Base-by-base conservation (phyloP, 2,797 vertebrate species). In the Gadopsis marmoratus region DNA sequence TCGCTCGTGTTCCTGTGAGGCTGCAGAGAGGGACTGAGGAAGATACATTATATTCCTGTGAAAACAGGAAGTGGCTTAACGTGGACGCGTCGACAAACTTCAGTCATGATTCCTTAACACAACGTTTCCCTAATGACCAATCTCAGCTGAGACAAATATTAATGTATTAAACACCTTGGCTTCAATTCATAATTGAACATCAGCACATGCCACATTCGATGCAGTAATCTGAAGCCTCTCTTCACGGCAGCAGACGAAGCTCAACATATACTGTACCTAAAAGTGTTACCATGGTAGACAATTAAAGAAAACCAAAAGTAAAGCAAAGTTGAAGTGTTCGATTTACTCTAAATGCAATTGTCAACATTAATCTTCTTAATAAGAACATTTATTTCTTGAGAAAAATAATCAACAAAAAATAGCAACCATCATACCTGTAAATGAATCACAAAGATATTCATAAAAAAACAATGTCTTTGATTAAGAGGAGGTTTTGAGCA, bases 1-100 rank as follows among this genome's bases (percentile, higher is more conserved):
- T 78, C 48, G 4, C 29, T 43, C 10, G 0, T 65, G 79, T 79
- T 81, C 76, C 74, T 74, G 70, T 41, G 81, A 82, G 71, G 59
- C 58, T 29, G 64, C 45, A 4, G 29, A 31, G 29, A 61, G 58
- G 14, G 8, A 74, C 29, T 11, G 47, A 61, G 69, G 71, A 70
- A 39, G 53, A 75, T 48, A 26, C 16, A 55, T 64, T 61, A 26
- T 19, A 55, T 64, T 61, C 47, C 54, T 51, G 31, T 17, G 51
- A 61, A 82, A 71, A 67, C 51, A 71, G 39, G 53, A 80, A 29
- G 55, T 50, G 59, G 35, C 11, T 50, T 19, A 29, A 37, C 3
- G 3, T 29, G 39, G 11, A 37, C 2, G 14, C 58, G 21, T 7
- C 1, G 0, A 4, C 39, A 26, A 16, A 61, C 31, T 54, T 31